Conservation (phyloP, 2,888 invertebrate species). For the Eupithecia subumbrata region DNA sequence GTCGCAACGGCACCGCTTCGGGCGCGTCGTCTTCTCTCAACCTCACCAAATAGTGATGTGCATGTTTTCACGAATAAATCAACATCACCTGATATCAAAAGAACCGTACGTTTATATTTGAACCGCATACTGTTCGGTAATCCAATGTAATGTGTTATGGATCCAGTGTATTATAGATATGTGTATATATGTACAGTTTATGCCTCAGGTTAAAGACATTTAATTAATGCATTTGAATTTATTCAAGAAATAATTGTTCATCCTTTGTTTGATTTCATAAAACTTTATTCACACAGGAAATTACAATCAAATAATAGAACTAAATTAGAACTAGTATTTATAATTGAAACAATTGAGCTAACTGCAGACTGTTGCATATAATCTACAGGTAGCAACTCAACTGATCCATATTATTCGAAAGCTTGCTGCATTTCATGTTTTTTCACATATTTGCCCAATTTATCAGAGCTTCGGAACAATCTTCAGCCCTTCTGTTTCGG, state of each 20-base stretch:
- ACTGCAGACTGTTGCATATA: too few relatives aligned
- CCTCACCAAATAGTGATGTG: conserved; percentile 47
- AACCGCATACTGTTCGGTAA: not conserved
- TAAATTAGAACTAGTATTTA: too few relatives aligned
- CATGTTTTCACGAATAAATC: not conserved
- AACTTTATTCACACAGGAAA: too few relatives aligned
- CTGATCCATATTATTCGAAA: too few relatives aligned
- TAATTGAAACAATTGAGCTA: too few relatives aligned
- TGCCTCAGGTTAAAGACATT: not conserved
- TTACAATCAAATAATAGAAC: too few relatives aligned
- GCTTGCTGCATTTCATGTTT: not conserved
- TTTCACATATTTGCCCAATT: not conserved
- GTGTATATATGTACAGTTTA: too few relatives aligned
- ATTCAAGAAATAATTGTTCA: not conserved
- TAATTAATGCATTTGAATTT: not conserved
- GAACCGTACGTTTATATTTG: not conserved
- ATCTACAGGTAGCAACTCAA: too few relatives aligned
- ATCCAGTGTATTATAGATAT: not conserved
- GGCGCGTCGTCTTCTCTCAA: conserved; percentile 48
- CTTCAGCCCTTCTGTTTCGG: conserved; percentile 43
- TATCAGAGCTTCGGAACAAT: conserved; percentile 1
- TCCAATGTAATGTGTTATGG: not conserved
- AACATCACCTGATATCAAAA: not conserved
- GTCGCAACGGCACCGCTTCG: conserved; percentile 58
- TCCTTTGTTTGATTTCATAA: not conserved